Evolutionary conservation across 2,888 invertebrate genomes (phyloP).

Genomic region (Steinernema carpocapsae): DNA sequence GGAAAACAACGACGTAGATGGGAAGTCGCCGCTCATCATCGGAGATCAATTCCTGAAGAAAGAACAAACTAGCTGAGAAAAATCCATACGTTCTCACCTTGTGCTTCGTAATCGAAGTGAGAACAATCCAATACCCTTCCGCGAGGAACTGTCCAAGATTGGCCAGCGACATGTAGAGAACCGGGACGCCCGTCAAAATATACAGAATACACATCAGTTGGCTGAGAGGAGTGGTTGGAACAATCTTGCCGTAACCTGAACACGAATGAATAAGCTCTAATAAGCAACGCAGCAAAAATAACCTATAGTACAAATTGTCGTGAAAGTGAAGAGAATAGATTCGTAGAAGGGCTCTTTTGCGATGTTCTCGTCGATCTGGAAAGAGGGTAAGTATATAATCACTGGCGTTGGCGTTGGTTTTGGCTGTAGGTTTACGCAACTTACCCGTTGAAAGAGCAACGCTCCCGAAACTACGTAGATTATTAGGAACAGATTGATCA

Average conservation of each 20-base stretch:
- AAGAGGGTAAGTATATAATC: too few relatives aligned
- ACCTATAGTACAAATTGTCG: conserved; percentile 60
- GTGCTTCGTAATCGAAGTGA: conserved; percentile 39
- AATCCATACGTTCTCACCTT: too few relatives aligned
- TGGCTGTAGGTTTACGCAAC: too few relatives aligned
- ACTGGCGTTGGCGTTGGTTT: too few relatives aligned
- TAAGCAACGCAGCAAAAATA: background rate
- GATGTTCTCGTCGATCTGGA: conserved; percentile 40
- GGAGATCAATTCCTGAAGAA: background rate
- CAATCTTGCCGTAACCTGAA: conserved; percentile 59
- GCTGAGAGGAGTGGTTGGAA: conserved; percentile 40
- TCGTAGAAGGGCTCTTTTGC: conserved; percentile 42
- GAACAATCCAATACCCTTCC: conserved; percentile 52
- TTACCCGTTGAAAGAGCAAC: conserved; percentile 46
- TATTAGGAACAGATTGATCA: conserved; percentile 46
- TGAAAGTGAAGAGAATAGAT: conserved; percentile 53
- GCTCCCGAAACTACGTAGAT: conserved; percentile 50
- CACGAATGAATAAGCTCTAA: too few relatives aligned
- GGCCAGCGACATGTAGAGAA: conserved; percentile 56
- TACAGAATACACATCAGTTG: conserved; percentile 50
- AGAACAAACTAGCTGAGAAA: too few relatives aligned
- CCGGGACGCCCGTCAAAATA: conserved; percentile 56
- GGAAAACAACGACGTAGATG: conserved; percentile 46
- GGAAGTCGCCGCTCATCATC: conserved; percentile 43
- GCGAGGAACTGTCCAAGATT: conserved; percentile 55